phyloP scores from a whole-genome alignment of 2,113 vertebrate species.

The Nerophis ophidion region DNA sequence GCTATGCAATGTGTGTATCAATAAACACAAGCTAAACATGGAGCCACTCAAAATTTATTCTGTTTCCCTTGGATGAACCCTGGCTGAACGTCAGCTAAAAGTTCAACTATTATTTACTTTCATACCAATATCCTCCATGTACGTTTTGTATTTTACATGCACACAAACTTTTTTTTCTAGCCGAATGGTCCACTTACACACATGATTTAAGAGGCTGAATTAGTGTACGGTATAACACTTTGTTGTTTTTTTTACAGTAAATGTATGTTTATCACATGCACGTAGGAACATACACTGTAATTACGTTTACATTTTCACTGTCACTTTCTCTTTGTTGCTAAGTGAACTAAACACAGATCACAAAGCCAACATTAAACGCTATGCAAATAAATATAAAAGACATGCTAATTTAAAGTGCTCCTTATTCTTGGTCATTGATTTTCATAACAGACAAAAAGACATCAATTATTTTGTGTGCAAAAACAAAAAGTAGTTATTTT shows the following conservation, averaged over 20 bases:
- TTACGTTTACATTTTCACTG: conserved; percentile 32
- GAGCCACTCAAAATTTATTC: too few species aligned
- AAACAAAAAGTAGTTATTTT: conserved; percentile 30
- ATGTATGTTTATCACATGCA: conserved; percentile 8
- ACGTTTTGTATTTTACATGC: too few species aligned
- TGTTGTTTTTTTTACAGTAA: conserved; percentile 8
- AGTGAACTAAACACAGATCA: conserved; percentile 63
- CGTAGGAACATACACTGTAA: conserved; percentile 31
- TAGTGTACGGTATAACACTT: too few species aligned
- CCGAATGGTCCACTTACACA: too few species aligned
- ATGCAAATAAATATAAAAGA: conserved; percentile 47
- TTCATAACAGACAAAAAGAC: conserved; percentile 59
- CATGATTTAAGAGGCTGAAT: too few species aligned
- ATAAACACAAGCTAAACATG: too few species aligned
- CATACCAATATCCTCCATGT: too few species aligned
- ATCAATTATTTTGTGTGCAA: conserved; percentile 53
- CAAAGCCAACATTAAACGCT: conserved; percentile 52
- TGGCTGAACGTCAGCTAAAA: too few species aligned
- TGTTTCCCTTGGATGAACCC: too few species aligned
- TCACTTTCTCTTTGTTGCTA: conserved; percentile 49
- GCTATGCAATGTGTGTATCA: too few species aligned
- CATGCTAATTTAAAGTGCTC: conserved; percentile 50
- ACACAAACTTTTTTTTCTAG: too few species aligned
- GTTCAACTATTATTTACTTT: too few species aligned
- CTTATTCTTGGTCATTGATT: conserved; percentile 47